A percentile compares a stretch with the other conserved stretches of the same genome.
phyloP scores from a whole-genome alignment of 2,888 invertebrate genomes.

The Parnassius smintheus region DNA sequence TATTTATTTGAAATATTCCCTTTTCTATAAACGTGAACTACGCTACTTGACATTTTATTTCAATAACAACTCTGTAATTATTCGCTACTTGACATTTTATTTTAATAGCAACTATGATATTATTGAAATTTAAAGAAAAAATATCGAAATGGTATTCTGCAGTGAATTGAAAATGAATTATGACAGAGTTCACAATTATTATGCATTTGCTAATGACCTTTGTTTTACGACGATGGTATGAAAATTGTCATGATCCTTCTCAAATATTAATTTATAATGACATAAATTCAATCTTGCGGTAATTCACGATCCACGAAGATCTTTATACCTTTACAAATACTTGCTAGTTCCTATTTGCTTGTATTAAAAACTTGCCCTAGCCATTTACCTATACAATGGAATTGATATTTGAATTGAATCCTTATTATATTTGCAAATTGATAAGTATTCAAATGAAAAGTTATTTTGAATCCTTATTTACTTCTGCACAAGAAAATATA shows the following conservation, averaged over 20 bases:
- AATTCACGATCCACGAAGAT: background rate
- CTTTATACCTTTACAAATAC: too few species aligned
- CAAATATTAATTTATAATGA: conserved; percentile 20
- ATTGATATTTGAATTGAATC: too few species aligned
- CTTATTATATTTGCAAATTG: too few species aligned
- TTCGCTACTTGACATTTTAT: background rate
- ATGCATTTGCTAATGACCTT: conserved; percentile 36
- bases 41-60: too few species aligned
- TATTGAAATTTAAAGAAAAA: background rate
- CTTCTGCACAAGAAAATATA: too few species aligned
- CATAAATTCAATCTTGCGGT: conserved; percentile 13
- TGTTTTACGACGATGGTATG: conserved; percentile 22
- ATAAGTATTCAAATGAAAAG: too few species aligned
- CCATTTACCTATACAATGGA: too few species aligned
- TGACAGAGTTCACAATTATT: conserved; percentile 13
- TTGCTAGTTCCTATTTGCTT: too few species aligned
- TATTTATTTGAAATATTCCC: too few species aligned
- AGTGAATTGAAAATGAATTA: conserved; percentile 4
- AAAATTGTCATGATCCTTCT: conserved; percentile 21
- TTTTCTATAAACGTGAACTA: too few species aligned
- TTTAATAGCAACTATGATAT: background rate
- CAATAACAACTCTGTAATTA: background rate
- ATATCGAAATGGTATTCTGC: background rate
- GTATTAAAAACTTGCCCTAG: too few species aligned
- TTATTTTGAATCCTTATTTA: too few species aligned